Conservation (phyloP, 2,888 invertebrate genomes). For the Cabera pusaria region DNA sequence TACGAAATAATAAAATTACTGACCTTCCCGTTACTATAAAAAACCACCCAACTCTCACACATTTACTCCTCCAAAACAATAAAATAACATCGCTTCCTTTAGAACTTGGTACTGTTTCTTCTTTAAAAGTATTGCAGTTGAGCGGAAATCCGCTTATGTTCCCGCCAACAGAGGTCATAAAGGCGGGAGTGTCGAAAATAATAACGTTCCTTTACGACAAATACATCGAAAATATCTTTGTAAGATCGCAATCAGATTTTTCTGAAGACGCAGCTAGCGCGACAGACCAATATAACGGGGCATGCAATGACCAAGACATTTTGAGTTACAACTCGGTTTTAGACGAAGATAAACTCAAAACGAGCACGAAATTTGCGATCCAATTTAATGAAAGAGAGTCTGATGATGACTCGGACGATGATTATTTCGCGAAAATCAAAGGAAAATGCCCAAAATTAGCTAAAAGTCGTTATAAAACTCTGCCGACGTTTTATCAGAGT, state of each 20-base stretch:
- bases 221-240: constrained; percentile 49
- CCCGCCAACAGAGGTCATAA: constrained; percentile 81
- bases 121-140: constrained; percentile 84
- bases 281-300: constrained; percentile 35
- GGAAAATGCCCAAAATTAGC: constrained; percentile 67
- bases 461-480: constrained; percentile 59
- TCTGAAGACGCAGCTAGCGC: constrained; percentile 47
- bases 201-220: constrained; percentile 63
- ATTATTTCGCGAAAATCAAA: constrained; percentile 49
- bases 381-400: constrained; percentile 61
- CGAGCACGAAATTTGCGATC: constrained; percentile 47
- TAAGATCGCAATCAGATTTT: constrained; percentile 56
- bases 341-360: constrained; percentile 47
- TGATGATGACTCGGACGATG: constrained; percentile 48
- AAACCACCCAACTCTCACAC: constrained; percentile 83
- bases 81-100: constrained; percentile 82
- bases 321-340: constrained; percentile 69
- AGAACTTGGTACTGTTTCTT: constrained; percentile 84
- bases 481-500: constrained; percentile 71
- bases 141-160: constrained; percentile 84
- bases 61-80: constrained; percentile 86
- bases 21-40: constrained; percentile 82
- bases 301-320: constrained; percentile 39
- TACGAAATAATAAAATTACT: constrained; percentile 84
- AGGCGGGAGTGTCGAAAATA: constrained; percentile 69